Conservation (phyloP, 2,888 invertebrate species). For the Deladenus siricidicola region DNA sequence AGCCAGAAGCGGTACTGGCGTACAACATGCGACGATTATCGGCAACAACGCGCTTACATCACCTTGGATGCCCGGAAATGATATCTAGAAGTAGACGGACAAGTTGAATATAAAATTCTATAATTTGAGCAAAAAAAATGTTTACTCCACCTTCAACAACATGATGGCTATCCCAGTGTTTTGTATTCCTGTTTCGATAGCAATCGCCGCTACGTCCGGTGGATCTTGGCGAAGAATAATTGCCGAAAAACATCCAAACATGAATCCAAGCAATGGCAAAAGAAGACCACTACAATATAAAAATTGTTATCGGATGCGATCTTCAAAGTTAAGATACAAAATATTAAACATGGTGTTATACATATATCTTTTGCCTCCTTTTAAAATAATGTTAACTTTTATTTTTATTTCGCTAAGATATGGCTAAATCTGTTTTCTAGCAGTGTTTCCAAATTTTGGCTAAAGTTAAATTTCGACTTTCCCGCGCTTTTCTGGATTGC, state of each 20-base stretch:
- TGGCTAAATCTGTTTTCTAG: too few species aligned
- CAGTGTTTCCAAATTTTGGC: too few species aligned
- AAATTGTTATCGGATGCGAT: too few species aligned
- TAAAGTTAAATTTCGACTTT: too few species aligned
- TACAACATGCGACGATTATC: constrained; percentile 83
- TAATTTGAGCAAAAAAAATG: neutral
- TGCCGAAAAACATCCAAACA: constrained; percentile 55
- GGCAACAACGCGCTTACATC: constrained; percentile 67
- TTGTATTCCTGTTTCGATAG: constrained; percentile 55
- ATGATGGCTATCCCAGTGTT: constrained; percentile 57
- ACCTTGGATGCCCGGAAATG: constrained; percentile 53
- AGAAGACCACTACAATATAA: constrained; percentile 55
- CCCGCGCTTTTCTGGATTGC: too few species aligned
- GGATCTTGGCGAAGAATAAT: constrained; percentile 43
- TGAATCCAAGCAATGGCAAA: constrained; percentile 57
- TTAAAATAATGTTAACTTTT: too few species aligned
- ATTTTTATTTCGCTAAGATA: too few species aligned
- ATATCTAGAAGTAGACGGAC: constrained; percentile 45
- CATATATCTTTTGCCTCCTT: too few species aligned
- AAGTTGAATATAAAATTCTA: too few species aligned
- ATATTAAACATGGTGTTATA: too few species aligned
- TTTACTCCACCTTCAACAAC: constrained; percentile 41
- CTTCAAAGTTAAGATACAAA: too few species aligned
- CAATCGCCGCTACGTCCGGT: constrained; percentile 52
- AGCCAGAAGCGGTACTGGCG: constrained; percentile 71